phyloP scores from a whole-genome alignment of 2,113 vertebrate species.

The Synodontis membranacea region DNA sequence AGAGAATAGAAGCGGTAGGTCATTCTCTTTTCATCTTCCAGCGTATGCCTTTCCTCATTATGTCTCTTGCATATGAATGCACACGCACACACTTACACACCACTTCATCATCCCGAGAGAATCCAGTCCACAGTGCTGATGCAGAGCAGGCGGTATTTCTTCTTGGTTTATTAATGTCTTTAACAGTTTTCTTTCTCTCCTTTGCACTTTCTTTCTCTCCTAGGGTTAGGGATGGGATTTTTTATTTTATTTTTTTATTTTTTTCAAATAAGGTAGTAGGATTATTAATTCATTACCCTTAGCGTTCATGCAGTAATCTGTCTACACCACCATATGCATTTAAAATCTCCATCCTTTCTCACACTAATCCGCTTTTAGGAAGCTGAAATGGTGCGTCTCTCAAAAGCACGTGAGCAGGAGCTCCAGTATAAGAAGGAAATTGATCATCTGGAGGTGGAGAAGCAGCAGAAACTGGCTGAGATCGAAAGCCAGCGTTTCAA shows the following conservation, averaged over 20 bases:
- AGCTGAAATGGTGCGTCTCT: constrained; percentile 76
- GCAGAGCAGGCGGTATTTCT: background rate
- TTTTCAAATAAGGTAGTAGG: background rate
- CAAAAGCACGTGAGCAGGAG: constrained; percentile 78
- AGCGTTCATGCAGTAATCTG: background rate
- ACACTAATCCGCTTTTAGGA: constrained; percentile 66
- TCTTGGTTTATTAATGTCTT: background rate
- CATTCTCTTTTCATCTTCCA: background rate
- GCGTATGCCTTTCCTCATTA: background rate
- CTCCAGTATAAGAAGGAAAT: constrained; percentile 74
- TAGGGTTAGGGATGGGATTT: too few relatives aligned
- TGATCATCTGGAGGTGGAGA: constrained; percentile 76
- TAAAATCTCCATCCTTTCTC: background rate
- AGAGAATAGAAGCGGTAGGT: constrained; percentile 78
- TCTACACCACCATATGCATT: background rate
- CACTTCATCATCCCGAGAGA: background rate
- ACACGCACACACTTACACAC: background rate
- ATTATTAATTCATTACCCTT: background rate
- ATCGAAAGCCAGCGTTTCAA: constrained; percentile 79
- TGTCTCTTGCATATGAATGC: background rate
- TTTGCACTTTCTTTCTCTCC: background rate
- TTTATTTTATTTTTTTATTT: too few relatives aligned
- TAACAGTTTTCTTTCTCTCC: background rate
- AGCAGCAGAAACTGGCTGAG: constrained; percentile 70
- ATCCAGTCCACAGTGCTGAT: background rate